Evolutionary conservation across 2,113 vertebrate genomes (phyloP).

Genomic region (Cololabis saira): DNA sequence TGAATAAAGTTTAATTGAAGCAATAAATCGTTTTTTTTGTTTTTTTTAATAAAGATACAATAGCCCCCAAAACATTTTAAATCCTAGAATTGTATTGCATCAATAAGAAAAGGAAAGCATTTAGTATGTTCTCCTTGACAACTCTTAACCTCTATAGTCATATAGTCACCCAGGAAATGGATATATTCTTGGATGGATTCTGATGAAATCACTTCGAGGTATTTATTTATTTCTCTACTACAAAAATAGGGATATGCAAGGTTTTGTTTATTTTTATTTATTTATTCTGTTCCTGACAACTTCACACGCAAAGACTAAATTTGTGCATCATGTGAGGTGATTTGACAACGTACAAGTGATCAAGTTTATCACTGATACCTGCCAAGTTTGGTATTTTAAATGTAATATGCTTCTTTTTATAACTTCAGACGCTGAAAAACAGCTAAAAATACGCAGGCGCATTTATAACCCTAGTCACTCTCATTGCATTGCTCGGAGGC

Average conservation of each 20-base stretch:
- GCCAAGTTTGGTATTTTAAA: slow-evolving; percentile 5
- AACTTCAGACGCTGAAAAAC: slow-evolving; percentile 46
- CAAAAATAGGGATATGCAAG: neutral
- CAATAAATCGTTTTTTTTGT: neutral
- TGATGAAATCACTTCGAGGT: no score
- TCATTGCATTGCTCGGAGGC: slow-evolving; percentile 46
- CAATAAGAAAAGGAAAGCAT: neutral
- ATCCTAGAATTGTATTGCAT: neutral
- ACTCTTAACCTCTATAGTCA: no score
- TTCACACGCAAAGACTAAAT: slow-evolving; percentile 6
- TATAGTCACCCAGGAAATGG: no score
- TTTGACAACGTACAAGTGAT: slow-evolving; percentile 11
- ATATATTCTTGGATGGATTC: no score
- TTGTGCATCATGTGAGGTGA: neutral
- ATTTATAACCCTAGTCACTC: slow-evolving; percentile 47
- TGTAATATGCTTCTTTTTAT: slow-evolving; percentile 39
- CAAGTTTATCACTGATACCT: slow-evolving; percentile 19
- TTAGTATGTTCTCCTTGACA: no score
- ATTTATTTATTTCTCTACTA: no score
- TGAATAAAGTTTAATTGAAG: neutral
- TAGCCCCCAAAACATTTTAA: neutral
- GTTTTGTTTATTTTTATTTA: neutral
- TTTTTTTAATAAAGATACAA: neutral
- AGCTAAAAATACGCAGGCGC: slow-evolving; percentile 51
- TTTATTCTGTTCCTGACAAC: slow-evolving; percentile 5